Evolutionary conservation across 2,113 vertebrate species (phyloP), one percentile per base, ranked within the genome.

Genomic region (Xiphorhynchus elegans): DNA sequence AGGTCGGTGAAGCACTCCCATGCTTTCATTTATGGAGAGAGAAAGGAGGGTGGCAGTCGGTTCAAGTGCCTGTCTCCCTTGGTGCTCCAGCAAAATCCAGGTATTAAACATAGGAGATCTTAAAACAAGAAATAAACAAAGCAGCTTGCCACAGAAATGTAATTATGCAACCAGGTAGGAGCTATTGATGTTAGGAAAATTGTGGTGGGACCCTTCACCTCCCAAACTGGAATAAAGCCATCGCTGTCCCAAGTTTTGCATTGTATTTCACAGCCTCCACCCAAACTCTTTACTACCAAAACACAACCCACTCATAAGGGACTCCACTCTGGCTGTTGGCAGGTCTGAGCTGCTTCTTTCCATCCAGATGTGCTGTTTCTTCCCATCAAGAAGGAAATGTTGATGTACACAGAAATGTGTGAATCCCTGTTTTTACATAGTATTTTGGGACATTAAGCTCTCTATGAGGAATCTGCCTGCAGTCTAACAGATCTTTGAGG

Each of bases 1-100:
- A 94, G 95, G 93, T 95, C 91, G 84, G 78, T 37, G 67, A 86
- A 94, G 58, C 63, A 75, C 93, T 95, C 75, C 63, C 70, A 42
- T 81, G 73, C 68, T 88, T 70, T 80, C 16, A 0, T 88, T 84
- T 47, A 37, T 13, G 40, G 59, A 86, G 55, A 79, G 62, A 46
- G 26, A 72, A 81, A 50, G 77, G n/a, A 80, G n/a, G 37, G 73
- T 90, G 82, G 80, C 79, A 89, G 66, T 37, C 1, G 0, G 69
- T 87, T 96, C 83, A 84, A 89, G 85, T 79, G 77, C 46, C 20
- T n/a, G 19, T 66, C 58, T 93, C 55, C 40, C 58, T 70, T 0
- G 0, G 56, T 42, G 18, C 49, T 88, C 67, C 40, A 56, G 60
- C 50, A 80, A 81, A 42, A 84, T 70, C 56, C 58, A 75, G 60